A percentile compares a stretch with the other conserved stretches of the same genome.
Conservation (phyloP, 2,797 vertebrate species). For the Myotis daubentonii region DNA sequence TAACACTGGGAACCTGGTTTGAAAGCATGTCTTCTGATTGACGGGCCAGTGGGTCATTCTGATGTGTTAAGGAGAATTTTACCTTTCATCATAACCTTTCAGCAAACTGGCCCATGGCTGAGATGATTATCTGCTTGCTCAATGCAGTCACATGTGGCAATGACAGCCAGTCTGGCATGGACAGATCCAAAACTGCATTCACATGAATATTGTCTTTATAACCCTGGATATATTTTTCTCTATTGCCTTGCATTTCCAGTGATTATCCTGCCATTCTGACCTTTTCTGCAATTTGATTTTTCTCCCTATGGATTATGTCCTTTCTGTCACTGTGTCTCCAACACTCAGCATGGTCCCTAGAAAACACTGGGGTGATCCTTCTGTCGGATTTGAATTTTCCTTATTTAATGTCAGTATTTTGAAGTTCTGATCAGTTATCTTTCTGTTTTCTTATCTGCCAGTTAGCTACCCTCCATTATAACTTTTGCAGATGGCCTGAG, state of each 20-base stretch:
- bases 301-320: neutral
- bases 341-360: neutral
- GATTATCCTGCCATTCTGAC: neutral
- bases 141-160: neutral
- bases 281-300: neutral
- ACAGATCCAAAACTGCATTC: neutral
- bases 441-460: neutral
- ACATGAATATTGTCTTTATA: neutral
- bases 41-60: rapidly evolving
- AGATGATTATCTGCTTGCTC: neutral
- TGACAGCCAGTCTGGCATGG: neutral
- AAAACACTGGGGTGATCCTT: neutral
- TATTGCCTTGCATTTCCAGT: neutral
- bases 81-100: neutral
- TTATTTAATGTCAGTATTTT: neutral
- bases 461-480: neutral
- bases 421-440: neutral
- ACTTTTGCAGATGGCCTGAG: neutral
- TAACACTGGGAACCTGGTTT: neutral
- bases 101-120: neutral
- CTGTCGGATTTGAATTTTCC: neutral
- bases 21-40: neutral
- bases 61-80: neutral
- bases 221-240: neutral
- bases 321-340: neutral